Evolutionary conservation across 2,113 vertebrate genomes (phyloP), one percentile per base, ranked within the genome.

Genomic region (Morone chrysops): DNA sequence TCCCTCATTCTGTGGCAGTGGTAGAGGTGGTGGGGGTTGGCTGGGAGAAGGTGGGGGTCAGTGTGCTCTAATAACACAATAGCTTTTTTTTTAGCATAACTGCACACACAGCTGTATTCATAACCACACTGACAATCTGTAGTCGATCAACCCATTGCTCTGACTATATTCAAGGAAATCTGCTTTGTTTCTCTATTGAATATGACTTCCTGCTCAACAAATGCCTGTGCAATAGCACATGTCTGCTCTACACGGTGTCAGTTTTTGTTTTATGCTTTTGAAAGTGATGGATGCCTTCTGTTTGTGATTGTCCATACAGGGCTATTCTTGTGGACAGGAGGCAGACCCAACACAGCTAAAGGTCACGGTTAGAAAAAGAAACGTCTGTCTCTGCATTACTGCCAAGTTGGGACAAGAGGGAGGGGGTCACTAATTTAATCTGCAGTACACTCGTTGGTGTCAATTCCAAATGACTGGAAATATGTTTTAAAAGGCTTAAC

Each of bases 331-430:
- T 87, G 82, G 65, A 83, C 78, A 82, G 82, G 77, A 84, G 86
- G 82, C 74, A 87, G 74, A 75, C 74, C 62, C 75, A 36, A 78
- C 83, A 72, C 69, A 60, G 79, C 79, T 87, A 93, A 94, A 94
- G 91, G 92, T 92, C 91, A 91, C 18, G 51, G 78, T 83, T 78
- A 76, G 65, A 90, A 92, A 89, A 89, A 82, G 76, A 89, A 90
- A 87, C 68, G 76, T 83, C 71, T 84, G 83, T 78, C 88, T 79
- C 79, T 82, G 61, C 72, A 61, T 75, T 65, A 83, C 67, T 80
- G 81, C 56, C 84, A 78, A 69, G 18, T 40, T 31, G 38, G 59
- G 74, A 77, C 57, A 60, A 41, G 45, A 41, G 70, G 25, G 70
- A 8, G 22, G 72, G 82, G 38, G 73, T 65, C 75, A 38, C 41